These are phyloP conservation scores for Lutraria lutraria DNA, from an alignment of 2,888 invertebrate genomes.

Conservation along the genomic window DNA sequence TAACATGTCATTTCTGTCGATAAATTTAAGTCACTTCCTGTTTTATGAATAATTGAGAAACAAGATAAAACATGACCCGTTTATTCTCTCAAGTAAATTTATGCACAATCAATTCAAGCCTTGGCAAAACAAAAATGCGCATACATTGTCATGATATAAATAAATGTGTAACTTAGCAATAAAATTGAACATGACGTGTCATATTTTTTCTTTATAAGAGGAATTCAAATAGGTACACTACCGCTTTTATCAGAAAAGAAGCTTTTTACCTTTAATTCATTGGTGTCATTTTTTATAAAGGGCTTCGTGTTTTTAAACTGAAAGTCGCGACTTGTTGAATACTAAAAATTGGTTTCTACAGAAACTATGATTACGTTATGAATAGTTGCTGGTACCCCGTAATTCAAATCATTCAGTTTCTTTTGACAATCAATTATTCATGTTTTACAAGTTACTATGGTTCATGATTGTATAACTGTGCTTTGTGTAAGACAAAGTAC, in stretches of 20 bases:
- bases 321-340: not conserved
- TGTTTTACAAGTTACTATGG: not conserved
- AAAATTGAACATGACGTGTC: not conserved
- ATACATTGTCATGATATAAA: not conserved
- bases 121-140: not conserved
- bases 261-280: not conserved
- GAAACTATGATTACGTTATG: not conserved
- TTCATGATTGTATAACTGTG: not conserved
- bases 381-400: not conserved
- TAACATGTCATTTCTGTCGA: slow-evolving; percentile 10
- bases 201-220: not conserved
- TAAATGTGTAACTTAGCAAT: not conserved
- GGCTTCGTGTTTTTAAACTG: not conserved
- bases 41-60: not conserved
- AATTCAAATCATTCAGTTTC: not conserved
- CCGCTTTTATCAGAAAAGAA: not conserved
- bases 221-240: not conserved
- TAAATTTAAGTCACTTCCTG: slow-evolving; percentile 21
- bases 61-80: not conserved
- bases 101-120: not conserved
- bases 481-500: not conserved
- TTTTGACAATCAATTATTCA: not conserved
- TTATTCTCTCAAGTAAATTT: not conserved
- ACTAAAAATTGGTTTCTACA: not conserved
- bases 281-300: not conserved